These are phyloP conservation scores for Aegotheles bennettii DNA, from an alignment of 2,113 vertebrate genomes.

Conservation along the genomic window DNA sequence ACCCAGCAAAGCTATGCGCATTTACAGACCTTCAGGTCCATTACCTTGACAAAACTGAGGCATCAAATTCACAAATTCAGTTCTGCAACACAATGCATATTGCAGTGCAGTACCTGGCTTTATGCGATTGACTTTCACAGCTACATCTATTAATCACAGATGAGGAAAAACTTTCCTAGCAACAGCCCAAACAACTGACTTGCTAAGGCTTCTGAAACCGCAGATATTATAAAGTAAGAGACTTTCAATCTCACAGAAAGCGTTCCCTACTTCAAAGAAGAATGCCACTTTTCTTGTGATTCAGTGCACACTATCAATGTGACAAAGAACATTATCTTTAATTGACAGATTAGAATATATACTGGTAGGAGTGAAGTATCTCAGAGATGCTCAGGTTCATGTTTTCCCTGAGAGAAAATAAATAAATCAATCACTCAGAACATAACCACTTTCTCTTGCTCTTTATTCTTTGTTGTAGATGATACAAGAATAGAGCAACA, in stretches of 20 bases:
- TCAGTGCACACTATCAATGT: neutral
- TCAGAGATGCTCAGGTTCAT: neutral
- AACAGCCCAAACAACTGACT: constrained; percentile 53
- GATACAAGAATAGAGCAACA: neutral
- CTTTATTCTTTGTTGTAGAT: neutral
- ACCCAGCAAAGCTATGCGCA: neutral
- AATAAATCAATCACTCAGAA: neutral
- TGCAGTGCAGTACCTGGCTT: neutral
- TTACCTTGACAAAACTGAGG: neutral
- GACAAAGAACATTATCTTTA: neutral
- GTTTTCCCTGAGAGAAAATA: neutral
- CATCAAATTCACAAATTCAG: neutral
- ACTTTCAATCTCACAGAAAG: neutral
- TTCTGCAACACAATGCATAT: neutral
- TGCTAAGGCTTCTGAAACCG: neutral
- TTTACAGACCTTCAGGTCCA: neutral
- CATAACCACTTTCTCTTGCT: neutral
- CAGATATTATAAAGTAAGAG: neutral
- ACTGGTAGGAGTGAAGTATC: neutral
- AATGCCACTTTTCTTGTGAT: neutral
- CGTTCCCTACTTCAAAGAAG: neutral
- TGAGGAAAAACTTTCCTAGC: neutral
- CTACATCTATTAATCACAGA: constrained; percentile 5
- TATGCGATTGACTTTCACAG: neutral
- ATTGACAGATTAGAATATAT: neutral